These are phyloP conservation scores for Mactromeris polynyma DNA, from an alignment of 2,888 invertebrate species.

Conservation along the genomic window DNA sequence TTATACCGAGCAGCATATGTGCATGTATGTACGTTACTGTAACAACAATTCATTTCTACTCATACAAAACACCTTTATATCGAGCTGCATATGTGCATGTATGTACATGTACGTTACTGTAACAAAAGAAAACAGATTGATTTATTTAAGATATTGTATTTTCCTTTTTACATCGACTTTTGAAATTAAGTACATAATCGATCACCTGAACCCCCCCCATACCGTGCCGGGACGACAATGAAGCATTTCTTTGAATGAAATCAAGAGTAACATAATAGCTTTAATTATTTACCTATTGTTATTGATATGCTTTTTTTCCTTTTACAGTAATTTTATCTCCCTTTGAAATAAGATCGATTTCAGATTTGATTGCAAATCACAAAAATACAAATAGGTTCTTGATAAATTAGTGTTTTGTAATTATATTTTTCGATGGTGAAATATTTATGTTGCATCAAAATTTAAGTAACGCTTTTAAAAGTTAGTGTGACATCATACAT, in stretches of 20 bases:
- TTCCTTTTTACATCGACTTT: background rate
- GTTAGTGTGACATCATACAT: no score
- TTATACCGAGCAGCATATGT: no score
- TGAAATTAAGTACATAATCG: background rate
- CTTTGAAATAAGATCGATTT: background rate
- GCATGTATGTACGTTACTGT: no score
- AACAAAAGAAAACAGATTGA: background rate
- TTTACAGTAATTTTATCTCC: background rate
- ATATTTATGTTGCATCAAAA: no score
- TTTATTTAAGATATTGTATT: background rate
- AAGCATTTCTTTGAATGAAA: background rate
- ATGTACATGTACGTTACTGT: background rate
- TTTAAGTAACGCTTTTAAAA: no score
- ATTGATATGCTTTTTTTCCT: background rate
- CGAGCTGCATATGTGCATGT: no score
- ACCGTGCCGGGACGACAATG: background rate
- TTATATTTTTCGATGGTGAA: no score
- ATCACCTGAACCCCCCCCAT: background rate
- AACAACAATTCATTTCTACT: no score
- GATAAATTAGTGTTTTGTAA: no score
- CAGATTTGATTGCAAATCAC: background rate
- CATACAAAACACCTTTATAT: no score
- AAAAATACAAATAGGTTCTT: no score
- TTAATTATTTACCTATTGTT: background rate
- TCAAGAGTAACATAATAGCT: background rate